Evolutionary conservation across 2,797 vertebrate species (phyloP).

Genomic region (Capromys pilorides): DNA sequence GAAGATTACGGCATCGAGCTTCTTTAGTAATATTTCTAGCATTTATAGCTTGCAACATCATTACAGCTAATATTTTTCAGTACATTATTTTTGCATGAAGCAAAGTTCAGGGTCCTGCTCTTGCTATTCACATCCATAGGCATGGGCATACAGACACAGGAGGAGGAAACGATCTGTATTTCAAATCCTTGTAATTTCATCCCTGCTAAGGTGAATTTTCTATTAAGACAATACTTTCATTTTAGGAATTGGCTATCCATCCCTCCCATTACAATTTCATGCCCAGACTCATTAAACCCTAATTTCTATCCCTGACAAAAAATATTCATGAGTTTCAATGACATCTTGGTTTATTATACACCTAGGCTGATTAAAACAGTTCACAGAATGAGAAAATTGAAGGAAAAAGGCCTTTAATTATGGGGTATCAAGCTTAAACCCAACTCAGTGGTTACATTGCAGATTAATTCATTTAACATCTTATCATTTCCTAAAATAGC

Average conservation of each 20-base stretch:
- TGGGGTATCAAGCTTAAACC: neutral
- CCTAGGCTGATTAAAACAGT: constrained; percentile 47
- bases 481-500: neutral
- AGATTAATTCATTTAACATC: constrained; percentile 46
- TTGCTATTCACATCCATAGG: neutral
- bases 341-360: neutral
- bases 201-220: neutral
- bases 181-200: neutral
- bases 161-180: neutral
- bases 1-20: neutral
- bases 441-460: neutral
- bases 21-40: neutral
- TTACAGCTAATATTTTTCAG: neutral
- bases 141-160: neutral
- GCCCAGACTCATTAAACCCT: neutral
- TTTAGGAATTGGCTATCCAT: neutral
- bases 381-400: constrained; percentile 2
- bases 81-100: neutral
- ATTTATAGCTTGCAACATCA: neutral
- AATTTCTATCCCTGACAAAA: constrained; percentile 37
- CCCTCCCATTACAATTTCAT: neutral
- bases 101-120: neutral
- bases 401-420: constrained; percentile 45
- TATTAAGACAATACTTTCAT: neutral
- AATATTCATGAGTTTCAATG: neutral